Percentiles rank a stretch among this genome's conserved stretches.
phyloP scores from a whole-genome alignment of 2,113 vertebrate genomes.

The Triplophysa siluroides region DNA sequence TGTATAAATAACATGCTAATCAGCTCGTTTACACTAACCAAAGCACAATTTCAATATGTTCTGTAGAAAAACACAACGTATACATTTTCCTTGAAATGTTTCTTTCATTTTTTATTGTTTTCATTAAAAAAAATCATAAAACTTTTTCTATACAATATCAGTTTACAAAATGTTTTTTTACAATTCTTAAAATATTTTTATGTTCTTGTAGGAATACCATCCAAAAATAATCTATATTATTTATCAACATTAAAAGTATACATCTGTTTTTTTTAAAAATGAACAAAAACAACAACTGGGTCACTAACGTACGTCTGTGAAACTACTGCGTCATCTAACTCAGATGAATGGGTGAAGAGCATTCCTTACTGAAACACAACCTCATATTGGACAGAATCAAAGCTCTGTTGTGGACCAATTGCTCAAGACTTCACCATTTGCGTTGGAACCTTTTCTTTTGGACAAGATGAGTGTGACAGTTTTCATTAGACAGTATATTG shows the following conservation, averaged over 20 bases:
- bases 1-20: too few relatives aligned
- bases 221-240: conserved; percentile 91
- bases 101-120: conserved; percentile 60
- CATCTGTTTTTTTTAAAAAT: conserved; percentile 78
- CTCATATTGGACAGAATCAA: conserved; percentile 43
- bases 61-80: neutral
- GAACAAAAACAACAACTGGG: conserved; percentile 61
- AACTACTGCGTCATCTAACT: conserved; percentile 19
- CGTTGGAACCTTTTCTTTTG: neutral
- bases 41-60: neutral
- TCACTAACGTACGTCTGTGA: conserved; percentile 47
- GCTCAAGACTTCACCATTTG: neutral
- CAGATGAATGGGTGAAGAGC: conserved; percentile 43
- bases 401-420: conserved; percentile 29
- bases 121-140: conserved; percentile 82
- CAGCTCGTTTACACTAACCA: too few relatives aligned
- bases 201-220: conserved; percentile 90
- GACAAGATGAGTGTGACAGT: neutral
- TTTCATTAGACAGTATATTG: conserved; percentile 45
- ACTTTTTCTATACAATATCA: conserved; percentile 85
- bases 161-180: conserved; percentile 86
- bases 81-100: conserved; percentile 41
- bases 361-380: conserved; percentile 41
- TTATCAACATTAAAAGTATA: conserved; percentile 94
- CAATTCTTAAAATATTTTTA: conserved; percentile 86